Percentiles rank a stretch among this genome's conserved stretches.
These are phyloP conservation scores for Vespertilio murinus DNA, from an alignment of 2,797 vertebrate species.

Conservation along the genomic window DNA sequence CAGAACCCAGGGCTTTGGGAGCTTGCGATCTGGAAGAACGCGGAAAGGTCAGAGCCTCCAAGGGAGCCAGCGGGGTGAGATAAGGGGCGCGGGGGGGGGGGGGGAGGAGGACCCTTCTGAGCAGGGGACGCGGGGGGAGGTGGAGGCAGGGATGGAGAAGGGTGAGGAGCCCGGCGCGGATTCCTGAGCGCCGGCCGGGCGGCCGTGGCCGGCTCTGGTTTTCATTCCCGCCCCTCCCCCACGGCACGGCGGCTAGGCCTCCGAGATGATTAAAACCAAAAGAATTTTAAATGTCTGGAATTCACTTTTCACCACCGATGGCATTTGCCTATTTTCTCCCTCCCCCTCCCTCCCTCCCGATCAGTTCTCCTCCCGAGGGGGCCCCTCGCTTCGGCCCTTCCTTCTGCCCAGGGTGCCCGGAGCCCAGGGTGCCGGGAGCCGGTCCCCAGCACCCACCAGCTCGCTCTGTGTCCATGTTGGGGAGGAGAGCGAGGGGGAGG, in stretches of 20 bases:
- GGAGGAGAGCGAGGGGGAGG: background rate
- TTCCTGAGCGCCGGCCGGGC: background rate
- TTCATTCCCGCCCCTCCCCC: conserved; percentile 67
- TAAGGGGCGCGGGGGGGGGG: background rate
- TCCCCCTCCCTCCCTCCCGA: background rate
- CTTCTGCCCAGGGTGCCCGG: conserved; percentile 45
- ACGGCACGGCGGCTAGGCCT: conserved; percentile 54
- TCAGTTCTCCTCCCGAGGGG: conserved; percentile 67
- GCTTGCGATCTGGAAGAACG: conserved; percentile 56
- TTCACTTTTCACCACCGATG: conserved; percentile 74
- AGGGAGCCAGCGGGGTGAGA: conserved; percentile 45
- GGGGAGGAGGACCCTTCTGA: background rate
- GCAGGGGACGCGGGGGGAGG: background rate
- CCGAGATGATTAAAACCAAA: conserved; percentile 81
- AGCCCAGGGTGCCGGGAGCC: conserved; percentile 39
- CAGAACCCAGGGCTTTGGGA: conserved; percentile 61
- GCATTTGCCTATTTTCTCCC: conserved; percentile 58
- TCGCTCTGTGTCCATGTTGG: conserved; percentile 60
- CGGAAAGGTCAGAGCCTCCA: conserved; percentile 68
- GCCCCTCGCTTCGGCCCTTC: conserved; percentile 50
- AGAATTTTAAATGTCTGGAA: conserved; percentile 81
- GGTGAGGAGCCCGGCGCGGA: background rate
- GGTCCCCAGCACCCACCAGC: conserved; percentile 71
- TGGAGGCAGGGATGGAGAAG: background rate
- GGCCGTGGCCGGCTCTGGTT: conserved; percentile 44